Conservation (phyloP, 2,797 vertebrate genomes). For the Oceanodroma leucorhoa region DNA sequence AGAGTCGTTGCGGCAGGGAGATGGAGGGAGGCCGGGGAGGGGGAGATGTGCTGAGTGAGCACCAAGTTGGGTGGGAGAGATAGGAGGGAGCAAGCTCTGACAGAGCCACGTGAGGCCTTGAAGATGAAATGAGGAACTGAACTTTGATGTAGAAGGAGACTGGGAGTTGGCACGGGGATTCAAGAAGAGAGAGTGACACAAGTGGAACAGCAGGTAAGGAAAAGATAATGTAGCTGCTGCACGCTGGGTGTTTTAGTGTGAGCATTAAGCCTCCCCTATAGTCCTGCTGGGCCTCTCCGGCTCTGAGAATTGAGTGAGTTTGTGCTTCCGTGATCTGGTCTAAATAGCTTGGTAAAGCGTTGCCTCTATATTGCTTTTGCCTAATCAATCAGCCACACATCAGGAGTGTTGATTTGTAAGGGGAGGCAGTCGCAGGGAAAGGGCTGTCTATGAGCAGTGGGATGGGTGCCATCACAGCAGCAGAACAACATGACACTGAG, state of each 20-base stretch:
- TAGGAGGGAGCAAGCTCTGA: background rate
- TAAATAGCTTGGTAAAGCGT: background rate
- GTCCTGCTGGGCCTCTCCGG: background rate
- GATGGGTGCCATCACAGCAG: background rate
- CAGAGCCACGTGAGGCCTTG: slow-evolving; percentile 13
- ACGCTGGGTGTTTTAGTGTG: background rate
- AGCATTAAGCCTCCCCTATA: slow-evolving; percentile 19
- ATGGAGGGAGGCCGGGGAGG: background rate
- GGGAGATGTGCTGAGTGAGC: background rate
- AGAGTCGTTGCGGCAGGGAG: background rate
- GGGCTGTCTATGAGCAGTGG: background rate
- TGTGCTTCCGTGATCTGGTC: background rate
- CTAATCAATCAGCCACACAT: background rate
- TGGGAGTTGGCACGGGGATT: slow-evolving; percentile 18
- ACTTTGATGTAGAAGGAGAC: slow-evolving; percentile 49
- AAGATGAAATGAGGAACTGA: slow-evolving; percentile 42
- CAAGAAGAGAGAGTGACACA: slow-evolving; percentile 37
- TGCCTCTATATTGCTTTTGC: background rate
- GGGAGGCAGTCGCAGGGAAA: background rate
- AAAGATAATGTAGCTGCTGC: slow-evolving; percentile 47
- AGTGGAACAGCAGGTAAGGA: slow-evolving; percentile 59
- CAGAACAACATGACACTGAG: background rate
- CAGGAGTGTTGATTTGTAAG: background rate
- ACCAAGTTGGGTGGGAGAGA: background rate
- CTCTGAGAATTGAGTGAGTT: slow-evolving; percentile 37